Base-by-base conservation (phyloP, 2,888 invertebrate genomes). In the Tetragonisca angustula region DNA sequence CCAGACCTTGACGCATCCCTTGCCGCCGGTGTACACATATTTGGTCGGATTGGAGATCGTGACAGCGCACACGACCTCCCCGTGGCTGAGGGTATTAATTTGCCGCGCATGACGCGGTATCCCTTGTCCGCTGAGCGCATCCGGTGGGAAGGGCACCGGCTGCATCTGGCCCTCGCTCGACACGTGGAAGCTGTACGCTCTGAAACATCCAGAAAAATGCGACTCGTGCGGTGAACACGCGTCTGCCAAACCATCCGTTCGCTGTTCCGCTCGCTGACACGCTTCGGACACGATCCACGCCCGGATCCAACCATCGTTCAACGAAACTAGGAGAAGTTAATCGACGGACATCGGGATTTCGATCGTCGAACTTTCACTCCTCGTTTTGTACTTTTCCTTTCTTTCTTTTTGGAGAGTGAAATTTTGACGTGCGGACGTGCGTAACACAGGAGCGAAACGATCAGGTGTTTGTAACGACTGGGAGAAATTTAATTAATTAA, bases 1-100 rank as follows among this genome's bases (percentile, higher is more conserved):
- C 99, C 99, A 99, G 82, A 99, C 98, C 95, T 99, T 99, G 90
- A 99, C 99, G 95, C 99, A 98, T 76, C 98, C 98, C 95, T 99
- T 99, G 86, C 99, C 99, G 32, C 99, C 99, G 0, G 99, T 99
- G 95, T 99, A 99, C 21, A 99, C 98, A 94, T 98, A 98, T 90
- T 98, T 96, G 84, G 97, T 97, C 80, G 97, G 97, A 98, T 98
- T 98, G 85, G 98, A 98, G 92, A 99, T 98, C 82, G 99, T 99
- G 72, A 99, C 99, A 61, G 99, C 99, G 95, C 99, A 99, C 52
- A 99, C 99, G 79, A 99, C 99, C 95, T 99, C 99, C 61, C 99
- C 99, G 94, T 99, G 99, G 89, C 97, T 97, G 86, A 99, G 95
- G 21, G 98, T 98, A 95, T 98, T 98, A 91, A 98, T 97, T 95